These are phyloP conservation scores for Gambusia yucatana DNA, from an alignment of 2,797 vertebrate genomes.

Conservation along the genomic window DNA sequence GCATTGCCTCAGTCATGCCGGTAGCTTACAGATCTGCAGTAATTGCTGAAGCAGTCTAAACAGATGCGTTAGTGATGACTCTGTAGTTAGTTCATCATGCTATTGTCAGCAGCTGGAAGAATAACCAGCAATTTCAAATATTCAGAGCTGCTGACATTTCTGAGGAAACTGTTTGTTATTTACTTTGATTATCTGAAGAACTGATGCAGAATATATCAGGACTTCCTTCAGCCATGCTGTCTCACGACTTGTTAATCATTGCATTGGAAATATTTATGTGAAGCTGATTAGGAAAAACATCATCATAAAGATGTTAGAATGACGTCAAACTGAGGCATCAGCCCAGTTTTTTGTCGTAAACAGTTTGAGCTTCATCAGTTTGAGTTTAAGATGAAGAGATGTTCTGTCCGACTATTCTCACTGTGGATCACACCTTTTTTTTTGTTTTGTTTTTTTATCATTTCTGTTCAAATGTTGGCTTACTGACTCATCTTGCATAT, in stretches of 20 bases:
- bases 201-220: neutral
- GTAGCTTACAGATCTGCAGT: conserved; percentile 36
- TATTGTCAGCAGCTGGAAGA: conserved; percentile 37
- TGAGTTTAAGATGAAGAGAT: neutral
- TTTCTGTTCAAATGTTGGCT: conserved; percentile 1
- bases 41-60: conserved; percentile 46
- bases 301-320: neutral
- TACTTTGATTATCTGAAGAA: neutral
- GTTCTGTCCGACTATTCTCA: conserved; percentile 2
- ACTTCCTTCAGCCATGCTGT: neutral
- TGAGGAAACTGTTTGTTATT: neutral
- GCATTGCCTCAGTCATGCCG: conserved; percentile 40
- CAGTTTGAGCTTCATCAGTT: neutral
- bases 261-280: neutral
- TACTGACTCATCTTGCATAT: conserved; percentile 4
- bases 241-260: neutral
- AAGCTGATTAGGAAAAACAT: neutral
- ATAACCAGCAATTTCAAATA: conserved; percentile 12
- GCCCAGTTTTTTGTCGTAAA: neutral
- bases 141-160: conserved; percentile 15
- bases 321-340: neutral
- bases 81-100: conserved; percentile 33
- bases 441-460: conserved; percentile 10
- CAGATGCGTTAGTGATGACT: conserved; percentile 53
- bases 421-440: conserved; percentile 9